Percentiles rank a stretch among this genome's conserved stretches.
Evolutionary conservation across 2,797 vertebrate genomes (phyloP).

Genomic region (Coilia nasus): DNA sequence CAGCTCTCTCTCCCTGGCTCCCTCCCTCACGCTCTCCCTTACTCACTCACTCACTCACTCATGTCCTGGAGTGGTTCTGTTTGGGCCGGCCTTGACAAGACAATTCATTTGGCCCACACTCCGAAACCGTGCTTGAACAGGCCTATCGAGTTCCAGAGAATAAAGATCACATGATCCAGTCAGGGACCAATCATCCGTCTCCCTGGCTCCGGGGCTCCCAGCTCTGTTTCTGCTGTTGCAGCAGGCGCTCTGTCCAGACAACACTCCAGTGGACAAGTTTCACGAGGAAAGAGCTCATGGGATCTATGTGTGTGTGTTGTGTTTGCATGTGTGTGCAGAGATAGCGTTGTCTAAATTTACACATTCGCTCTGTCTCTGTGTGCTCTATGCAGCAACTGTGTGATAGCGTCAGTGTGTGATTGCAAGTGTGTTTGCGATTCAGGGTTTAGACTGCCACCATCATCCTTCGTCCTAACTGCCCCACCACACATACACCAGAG

Average conservation of each 20-base stretch:
- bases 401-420: conserved; percentile 14
- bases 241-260: conserved; percentile 61
- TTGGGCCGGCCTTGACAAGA: conserved; percentile 36
- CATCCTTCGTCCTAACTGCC: conserved; percentile 48
- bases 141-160: conserved; percentile 43
- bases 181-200: conserved; percentile 47
- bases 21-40: not conserved
- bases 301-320: conserved; percentile 32
- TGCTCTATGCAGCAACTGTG: not conserved
- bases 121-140: conserved; percentile 12
- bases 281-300: not conserved
- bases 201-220: conserved; percentile 56
- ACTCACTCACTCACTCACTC: not conserved
- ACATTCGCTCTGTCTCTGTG: conserved; percentile 18
- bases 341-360: conserved; percentile 18
- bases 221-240: conserved; percentile 57
- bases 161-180: conserved; percentile 54
- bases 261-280: conserved; percentile 54
- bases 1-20: not conserved
- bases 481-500: conserved; percentile 72
- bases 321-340: not conserved
- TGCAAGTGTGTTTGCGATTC: conserved; percentile 31
- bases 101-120: conserved; percentile 37
- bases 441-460: conserved; percentile 50
- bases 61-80: conserved; percentile 38